phyloP scores from a whole-genome alignment of 2,797 vertebrate genomes.

The Gorsachius magnificus region DNA sequence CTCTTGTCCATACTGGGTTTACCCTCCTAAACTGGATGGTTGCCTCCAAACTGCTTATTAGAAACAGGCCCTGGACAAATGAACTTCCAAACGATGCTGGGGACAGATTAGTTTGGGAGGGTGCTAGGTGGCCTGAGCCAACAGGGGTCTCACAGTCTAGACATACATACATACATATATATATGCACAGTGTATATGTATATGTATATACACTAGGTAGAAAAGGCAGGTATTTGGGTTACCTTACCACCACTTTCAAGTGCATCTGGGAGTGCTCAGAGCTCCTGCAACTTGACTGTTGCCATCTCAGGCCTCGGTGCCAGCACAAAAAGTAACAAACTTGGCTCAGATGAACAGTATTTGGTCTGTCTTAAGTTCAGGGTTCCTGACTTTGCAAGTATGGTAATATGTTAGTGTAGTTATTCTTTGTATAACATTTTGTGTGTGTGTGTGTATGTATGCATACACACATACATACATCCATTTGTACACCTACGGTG shows the following conservation, averaged over 20 bases:
- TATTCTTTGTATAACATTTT: background rate
- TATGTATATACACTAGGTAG: background rate
- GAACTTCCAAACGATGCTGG: background rate
- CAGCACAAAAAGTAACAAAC: background rate
- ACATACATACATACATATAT: background rate
- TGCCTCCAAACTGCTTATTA: background rate
- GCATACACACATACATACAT: background rate
- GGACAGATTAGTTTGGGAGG: background rate
- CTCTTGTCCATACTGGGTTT: background rate
- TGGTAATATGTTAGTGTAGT: background rate
- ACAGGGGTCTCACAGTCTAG: background rate
- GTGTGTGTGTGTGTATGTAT: too few relatives aligned
- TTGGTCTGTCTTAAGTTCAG: background rate
- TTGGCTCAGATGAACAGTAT: background rate
- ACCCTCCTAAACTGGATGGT: background rate
- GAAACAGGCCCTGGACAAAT: background rate
- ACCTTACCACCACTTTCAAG: fast-evolving
- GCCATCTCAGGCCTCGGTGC: background rate
- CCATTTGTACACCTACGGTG: fast-evolving
- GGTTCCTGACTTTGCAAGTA: background rate
- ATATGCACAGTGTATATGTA: background rate
- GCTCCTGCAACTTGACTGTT: background rate
- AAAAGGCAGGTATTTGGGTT: background rate
- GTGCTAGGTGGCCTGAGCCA: background rate
- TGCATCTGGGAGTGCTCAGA: background rate